Percentiles rank a stretch among this genome's conserved stretches.
Evolutionary conservation across 2,888 invertebrate genomes (phyloP).

Genomic region (Cataglyphis albicans): DNA sequence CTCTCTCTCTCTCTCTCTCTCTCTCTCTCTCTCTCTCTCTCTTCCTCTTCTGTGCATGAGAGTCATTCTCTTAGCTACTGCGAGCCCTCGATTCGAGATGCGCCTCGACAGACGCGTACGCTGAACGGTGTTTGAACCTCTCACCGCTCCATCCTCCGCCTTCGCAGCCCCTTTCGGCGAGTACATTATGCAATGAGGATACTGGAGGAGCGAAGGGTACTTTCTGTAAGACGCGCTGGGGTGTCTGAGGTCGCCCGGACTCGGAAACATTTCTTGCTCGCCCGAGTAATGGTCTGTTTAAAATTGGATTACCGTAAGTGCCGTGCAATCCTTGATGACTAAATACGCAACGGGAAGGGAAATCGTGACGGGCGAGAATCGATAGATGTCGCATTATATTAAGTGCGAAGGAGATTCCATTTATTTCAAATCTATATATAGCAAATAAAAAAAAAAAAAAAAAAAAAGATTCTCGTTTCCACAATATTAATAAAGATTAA

Average conservation of each 20-base stretch:
- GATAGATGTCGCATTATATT: slow-evolving; percentile 36
- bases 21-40: background rate
- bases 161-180: slow-evolving; percentile 62
- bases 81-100: slow-evolving; percentile 67
- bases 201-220: slow-evolving; percentile 68
- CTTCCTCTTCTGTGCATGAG: slow-evolving; percentile 14
- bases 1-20: background rate
- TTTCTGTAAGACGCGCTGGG: slow-evolving; percentile 63
- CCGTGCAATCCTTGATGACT: slow-evolving; percentile 68
- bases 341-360: slow-evolving; percentile 55
- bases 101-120: slow-evolving; percentile 61
- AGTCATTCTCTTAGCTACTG: slow-evolving; percentile 64
- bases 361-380: slow-evolving; percentile 6
- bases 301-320: slow-evolving; percentile 72
- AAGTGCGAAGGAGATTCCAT: slow-evolving; percentile 7
- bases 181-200: slow-evolving; percentile 76
- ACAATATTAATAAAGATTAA: slow-evolving; percentile 15
- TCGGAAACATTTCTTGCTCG: slow-evolving; percentile 72
- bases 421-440: slow-evolving; percentile 17
- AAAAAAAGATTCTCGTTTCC: slow-evolving; percentile 11
- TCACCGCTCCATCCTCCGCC: background rate
- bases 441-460: background rate
- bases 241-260: slow-evolving; percentile 64
- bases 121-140: slow-evolving; percentile 56
- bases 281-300: slow-evolving; percentile 67